phyloP scores from a whole-genome alignment of 2,113 vertebrate species.

The Ahaetulla prasina region DNA sequence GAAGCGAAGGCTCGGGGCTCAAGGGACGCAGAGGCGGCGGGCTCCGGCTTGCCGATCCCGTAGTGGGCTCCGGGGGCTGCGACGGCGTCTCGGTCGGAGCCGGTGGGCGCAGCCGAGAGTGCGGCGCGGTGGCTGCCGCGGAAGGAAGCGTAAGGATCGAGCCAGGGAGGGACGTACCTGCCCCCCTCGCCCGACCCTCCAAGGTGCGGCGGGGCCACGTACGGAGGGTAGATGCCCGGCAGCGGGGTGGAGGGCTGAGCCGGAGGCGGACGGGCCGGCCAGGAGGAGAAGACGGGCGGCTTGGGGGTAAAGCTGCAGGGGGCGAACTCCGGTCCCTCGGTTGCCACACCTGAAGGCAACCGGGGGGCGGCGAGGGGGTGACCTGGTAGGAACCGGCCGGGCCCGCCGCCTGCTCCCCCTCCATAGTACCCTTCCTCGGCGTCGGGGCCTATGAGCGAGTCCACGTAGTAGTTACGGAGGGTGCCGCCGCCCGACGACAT shows the following conservation, averaged over 20 bases:
- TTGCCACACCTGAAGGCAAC: slow-evolving; percentile 83
- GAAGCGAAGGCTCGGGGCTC: slow-evolving; percentile 64
- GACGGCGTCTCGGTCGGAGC: slow-evolving; percentile 43
- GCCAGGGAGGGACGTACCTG: slow-evolving; percentile 94
- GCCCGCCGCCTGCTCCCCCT: slow-evolving; percentile 81
- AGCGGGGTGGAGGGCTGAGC: slow-evolving; percentile 78
- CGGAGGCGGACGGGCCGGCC: slow-evolving; percentile 75
- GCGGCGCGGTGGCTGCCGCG: slow-evolving; percentile 58
- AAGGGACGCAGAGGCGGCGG: slow-evolving; percentile 67
- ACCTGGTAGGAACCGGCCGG: slow-evolving; percentile 70
- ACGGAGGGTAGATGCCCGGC: slow-evolving; percentile 91
- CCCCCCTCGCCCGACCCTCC: slow-evolving; percentile 77
- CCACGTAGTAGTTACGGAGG: slow-evolving; percentile 96
- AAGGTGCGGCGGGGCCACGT: slow-evolving; percentile 85
- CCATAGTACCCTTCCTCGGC: slow-evolving; percentile 89
- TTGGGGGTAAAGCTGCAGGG: slow-evolving; percentile 97
- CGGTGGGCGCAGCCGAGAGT: slow-evolving; percentile 45
- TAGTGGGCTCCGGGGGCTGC: slow-evolving; percentile 75
- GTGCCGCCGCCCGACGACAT: slow-evolving; percentile 97
- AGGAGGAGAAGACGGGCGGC: slow-evolving; percentile 85
- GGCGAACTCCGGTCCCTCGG: slow-evolving; percentile 86
- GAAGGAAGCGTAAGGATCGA: slow-evolving; percentile 88
- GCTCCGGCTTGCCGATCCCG: slow-evolving; percentile 83
- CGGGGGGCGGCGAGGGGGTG: slow-evolving; percentile 80
- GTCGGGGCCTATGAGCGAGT: slow-evolving; percentile 94